Evolutionary conservation across 2,113 vertebrate genomes (phyloP), one percentile per base, ranked within the genome.

Genomic region (Podarcis cretensis): DNA sequence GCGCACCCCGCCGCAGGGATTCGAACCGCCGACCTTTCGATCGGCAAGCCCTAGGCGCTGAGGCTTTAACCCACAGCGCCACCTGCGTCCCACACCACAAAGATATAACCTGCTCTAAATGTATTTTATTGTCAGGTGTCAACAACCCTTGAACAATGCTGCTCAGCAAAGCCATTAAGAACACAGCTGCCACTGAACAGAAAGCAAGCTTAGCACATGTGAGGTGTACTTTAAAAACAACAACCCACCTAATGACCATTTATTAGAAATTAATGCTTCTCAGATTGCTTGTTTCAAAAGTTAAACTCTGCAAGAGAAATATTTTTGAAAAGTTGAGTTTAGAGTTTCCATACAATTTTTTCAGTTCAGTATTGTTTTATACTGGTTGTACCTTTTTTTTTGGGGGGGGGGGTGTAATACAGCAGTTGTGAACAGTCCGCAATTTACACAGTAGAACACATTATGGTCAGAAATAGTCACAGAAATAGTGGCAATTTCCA

Each of bases 341-440:
- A 57, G 23, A 87, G 16, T 27, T 71, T 48, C 75, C 65, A 80
- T 73, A 73, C 32, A 81, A 37, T 57, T 87, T 87, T 87, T 87
- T 75, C 69, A 87, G 8, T 82, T 81, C 43, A 74, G 20, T 23
- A 43, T 43, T 66, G 23, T 37, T 87, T 87, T 74, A 73, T 40
- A 81, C 21, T 54, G 10, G 48, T 54, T 54, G 48, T 54, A 54
- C 48, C 10, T 54, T 54, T 54, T 10, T 54, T 37, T 37, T 37
- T n/a, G n/a, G n/a, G n/a, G 35, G 48, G 10, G 48, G 0, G 48
- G 48, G 2, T 10, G 48, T 10, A 65, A 4, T 74, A 6, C 37
- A 82, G 8, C 30, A 57, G 7, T 63, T 30, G 68, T 20, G 5
- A 71, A 32, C 54, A 12, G 18, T 59, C 68, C 0, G 9, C 32